Percentiles rank a stretch among this genome's conserved stretches.
phyloP scores from a whole-genome alignment of 1,140 invertebrate genomes.

The Hycleus phaleratus region DNA sequence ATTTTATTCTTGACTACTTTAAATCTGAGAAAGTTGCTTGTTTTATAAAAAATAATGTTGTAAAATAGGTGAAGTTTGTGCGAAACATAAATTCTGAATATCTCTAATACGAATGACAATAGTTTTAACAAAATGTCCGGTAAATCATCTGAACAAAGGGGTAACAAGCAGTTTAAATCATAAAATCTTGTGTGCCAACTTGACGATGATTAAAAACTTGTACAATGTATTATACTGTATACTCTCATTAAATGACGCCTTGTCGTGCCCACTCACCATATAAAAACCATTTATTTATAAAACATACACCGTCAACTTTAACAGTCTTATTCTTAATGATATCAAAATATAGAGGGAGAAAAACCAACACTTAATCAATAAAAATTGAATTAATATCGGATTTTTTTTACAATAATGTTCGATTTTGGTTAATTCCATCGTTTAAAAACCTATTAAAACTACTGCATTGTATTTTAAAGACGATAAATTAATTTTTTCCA shows the following conservation, averaged over 20 bases:
- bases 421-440: slow-evolving; percentile 1
- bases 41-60: background rate
- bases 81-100: background rate
- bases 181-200: slow-evolving; percentile 1
- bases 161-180: background rate
- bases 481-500: slow-evolving; percentile 1
- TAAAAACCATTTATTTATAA: slow-evolving; percentile 7
- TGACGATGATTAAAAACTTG: slow-evolving; percentile 10
- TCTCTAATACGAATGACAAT: slow-evolving; percentile 3
- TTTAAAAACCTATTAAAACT: slow-evolving; percentile 7
- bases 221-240: slow-evolving; percentile 1
- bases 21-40: background rate
- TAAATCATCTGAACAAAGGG: slow-evolving; percentile 6
- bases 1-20: background rate
- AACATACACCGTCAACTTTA: slow-evolving; percentile 4
- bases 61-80: background rate
- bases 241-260: slow-evolving; percentile 12
- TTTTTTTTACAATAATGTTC: background rate
- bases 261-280: slow-evolving; percentile 12
- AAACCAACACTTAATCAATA: background rate
- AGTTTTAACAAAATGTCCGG: slow-evolving; percentile 2
- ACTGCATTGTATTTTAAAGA: background rate
- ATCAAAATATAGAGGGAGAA: background rate
- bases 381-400: too few relatives aligned
- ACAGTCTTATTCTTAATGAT: slow-evolving; percentile 3